Percentiles rank a stretch among this genome's conserved stretches.
phyloP scores from a whole-genome alignment of 2,888 invertebrate species.

The Sclerodermus sp. region DNA sequence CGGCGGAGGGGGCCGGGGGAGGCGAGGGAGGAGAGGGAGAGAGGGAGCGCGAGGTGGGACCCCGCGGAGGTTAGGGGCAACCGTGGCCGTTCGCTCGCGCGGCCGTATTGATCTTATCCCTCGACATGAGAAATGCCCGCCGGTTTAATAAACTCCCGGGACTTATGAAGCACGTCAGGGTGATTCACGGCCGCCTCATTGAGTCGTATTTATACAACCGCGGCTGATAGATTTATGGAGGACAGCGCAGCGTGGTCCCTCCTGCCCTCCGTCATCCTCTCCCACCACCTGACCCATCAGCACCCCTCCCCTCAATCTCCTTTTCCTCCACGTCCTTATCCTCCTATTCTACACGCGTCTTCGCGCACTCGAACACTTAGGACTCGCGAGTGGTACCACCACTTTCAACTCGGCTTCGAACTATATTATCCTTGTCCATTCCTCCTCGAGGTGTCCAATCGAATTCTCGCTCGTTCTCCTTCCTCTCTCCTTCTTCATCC shows the following conservation, averaged over 20 bases:
- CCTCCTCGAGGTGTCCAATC: constrained; percentile 5
- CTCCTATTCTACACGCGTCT: constrained; percentile 23
- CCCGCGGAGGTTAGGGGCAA: constrained; percentile 48
- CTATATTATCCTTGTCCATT: constrained; percentile 6
- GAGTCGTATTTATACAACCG: constrained; percentile 59
- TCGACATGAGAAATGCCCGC: constrained; percentile 59
- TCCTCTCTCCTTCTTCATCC: constrained; percentile 6
- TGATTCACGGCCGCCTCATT: constrained; percentile 59
- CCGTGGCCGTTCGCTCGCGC: constrained; percentile 47
- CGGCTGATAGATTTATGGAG: constrained; percentile 59
- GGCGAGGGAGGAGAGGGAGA: constrained; percentile 12
- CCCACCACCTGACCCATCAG: constrained; percentile 16
- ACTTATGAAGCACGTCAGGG: constrained; percentile 59
- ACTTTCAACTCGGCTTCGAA: constrained; percentile 9
- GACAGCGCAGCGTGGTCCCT: constrained; percentile 57
- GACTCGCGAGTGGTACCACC: constrained; percentile 2
- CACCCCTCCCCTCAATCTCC: constrained; percentile 19
- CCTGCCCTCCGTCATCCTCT: constrained; percentile 28
- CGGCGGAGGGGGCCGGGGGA: constrained; percentile 9
- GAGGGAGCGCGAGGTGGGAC: constrained; percentile 23
- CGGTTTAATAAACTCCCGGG: constrained; percentile 59
- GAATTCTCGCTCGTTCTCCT: constrained; percentile 14
- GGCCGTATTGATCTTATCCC: constrained; percentile 59
- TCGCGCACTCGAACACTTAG: constrained; percentile 15
- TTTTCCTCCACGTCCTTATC: constrained; percentile 20